Evolutionary conservation across 1,140 invertebrate genomes (phyloP), one percentile per base, ranked within the genome.

Genomic region (Drosophila repletoides): DNA sequence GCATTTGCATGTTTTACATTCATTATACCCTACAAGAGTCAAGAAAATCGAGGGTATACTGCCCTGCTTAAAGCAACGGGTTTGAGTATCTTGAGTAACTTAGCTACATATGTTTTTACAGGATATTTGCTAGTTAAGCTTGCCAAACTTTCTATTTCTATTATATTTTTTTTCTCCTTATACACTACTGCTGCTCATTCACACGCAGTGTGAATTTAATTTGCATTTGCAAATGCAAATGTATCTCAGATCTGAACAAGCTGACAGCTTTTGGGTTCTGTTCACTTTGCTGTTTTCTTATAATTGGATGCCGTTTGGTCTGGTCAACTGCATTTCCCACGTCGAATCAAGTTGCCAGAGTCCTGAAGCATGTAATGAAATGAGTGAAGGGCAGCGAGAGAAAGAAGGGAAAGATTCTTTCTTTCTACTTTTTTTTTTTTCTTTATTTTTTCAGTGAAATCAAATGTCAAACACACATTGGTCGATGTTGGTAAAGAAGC

Each of bases 381-480:
- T 34, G 34, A 34, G 9, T 51, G 45, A 26, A 60, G 24, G 21
- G 28, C 9, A 55, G 33, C 6, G 6, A 24, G 38, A 56, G 36
- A 49, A n/a, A 26, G 21, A n/a, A 10, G 2, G 33, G 21, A 33
- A 21, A 49, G 70, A 56, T 31, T 56, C 63, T 43, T 46, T n/a
- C n/a, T n/a, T n/a, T n/a, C n/a, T n/a, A n/a, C n/a, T n/a, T n/a
- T n/a, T n/a, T n/a, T n/a, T n/a, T n/a, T n/a, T n/a, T n/a, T n/a
- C n/a, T n/a, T n/a, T n/a, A n/a, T 6, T 36, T 17, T 48, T 49
- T 58, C 12, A 41, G 48, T 65, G 64, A 86, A 84, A 75, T 68
- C 79, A 83, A 83, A 83, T 86, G 80, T 83, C 79, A 83, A 84
- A 79, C 76, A 76, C 75, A 79, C 80, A 83, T 83, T 86, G 70